phyloP scores from a whole-genome alignment of 2,888 invertebrate species.

The Venustoraphidia nigricollis region DNA sequence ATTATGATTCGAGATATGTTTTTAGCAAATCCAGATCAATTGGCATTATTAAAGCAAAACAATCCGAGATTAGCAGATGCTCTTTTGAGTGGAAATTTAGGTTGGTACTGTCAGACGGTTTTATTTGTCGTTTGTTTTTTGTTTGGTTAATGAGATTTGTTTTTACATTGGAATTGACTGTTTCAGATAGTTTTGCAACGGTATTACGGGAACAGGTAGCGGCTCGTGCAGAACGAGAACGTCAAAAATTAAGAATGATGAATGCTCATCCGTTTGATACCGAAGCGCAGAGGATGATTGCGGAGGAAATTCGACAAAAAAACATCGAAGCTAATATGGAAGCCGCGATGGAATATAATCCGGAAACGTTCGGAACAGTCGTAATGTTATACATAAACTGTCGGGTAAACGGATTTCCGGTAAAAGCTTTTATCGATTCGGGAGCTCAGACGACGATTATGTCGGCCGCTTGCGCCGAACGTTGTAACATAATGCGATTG shows the following conservation, averaged over 20 bases:
- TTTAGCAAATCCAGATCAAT: conserved; percentile 75
- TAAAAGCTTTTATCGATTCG: conserved; percentile 97
- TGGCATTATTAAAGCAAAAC: conserved; percentile 81
- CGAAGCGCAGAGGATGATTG: conserved; percentile 87
- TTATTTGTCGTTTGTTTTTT: background rate
- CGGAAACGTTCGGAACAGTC: conserved; percentile 95
- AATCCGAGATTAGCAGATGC: conserved; percentile 89
- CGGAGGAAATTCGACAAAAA: conserved; percentile 87
- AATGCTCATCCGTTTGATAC: conserved; percentile 91
- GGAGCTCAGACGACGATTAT: conserved; percentile 97
- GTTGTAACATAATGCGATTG: conserved; percentile 80
- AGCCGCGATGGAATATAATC: conserved; percentile 96
- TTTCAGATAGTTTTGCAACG: conserved; percentile 55
- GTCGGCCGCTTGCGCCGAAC: conserved; percentile 89
- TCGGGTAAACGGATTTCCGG: conserved; percentile 88
- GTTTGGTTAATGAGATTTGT: background rate
- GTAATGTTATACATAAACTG: conserved; percentile 97
- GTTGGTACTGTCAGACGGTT: conserved; percentile 26
- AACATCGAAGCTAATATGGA: conserved; percentile 98
- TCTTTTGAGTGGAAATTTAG: conserved; percentile 66
- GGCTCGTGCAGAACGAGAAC: conserved; percentile 67
- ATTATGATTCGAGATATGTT: conserved; percentile 74
- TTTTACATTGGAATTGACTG: background rate
- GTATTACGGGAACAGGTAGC: conserved; percentile 71
- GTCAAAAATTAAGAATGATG: conserved; percentile 72